phyloP scores from a whole-genome alignment of 2,797 vertebrate genomes.

The Rhynchonycteris naso region DNA sequence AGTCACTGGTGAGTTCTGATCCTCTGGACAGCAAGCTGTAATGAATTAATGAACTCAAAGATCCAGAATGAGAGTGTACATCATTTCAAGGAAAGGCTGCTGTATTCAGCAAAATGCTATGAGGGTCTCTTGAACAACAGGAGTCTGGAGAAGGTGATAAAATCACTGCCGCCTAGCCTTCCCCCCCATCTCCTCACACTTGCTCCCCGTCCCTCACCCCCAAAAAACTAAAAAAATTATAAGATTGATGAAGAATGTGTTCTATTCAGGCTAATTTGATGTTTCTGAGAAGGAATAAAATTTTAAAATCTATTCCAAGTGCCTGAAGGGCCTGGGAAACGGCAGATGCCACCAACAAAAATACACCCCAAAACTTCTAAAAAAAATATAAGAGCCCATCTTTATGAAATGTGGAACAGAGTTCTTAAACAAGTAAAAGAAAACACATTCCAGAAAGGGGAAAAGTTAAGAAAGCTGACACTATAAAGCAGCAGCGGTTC shows the following conservation, averaged over 20 bases:
- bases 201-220: too few species aligned
- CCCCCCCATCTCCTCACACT: background rate
- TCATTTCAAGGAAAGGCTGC: background rate
- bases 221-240: background rate
- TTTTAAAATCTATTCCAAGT: slow-evolving; percentile 9
- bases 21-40: background rate
- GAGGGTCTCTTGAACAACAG: background rate
- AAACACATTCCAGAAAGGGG: slow-evolving; percentile 13
- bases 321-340: slow-evolving; percentile 30
- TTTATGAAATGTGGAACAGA: slow-evolving; percentile 43
- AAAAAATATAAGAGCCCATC: slow-evolving; percentile 42
- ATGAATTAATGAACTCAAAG: background rate
- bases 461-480: slow-evolving; percentile 14
- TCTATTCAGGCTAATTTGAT: background rate
- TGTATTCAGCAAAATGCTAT: background rate
- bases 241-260: background rate
- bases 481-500: background rate
- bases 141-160: background rate
- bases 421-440: slow-evolving; percentile 28
- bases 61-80: background rate
- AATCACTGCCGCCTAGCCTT: background rate
- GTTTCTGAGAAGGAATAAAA: slow-evolving; percentile 10
- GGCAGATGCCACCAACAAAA: slow-evolving; percentile 16
- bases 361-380: slow-evolving; percentile 3
- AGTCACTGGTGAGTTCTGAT: background rate